These are phyloP conservation scores for Folsomia candida DNA, from an alignment of 2,888 invertebrate species.

Conservation along the genomic window DNA sequence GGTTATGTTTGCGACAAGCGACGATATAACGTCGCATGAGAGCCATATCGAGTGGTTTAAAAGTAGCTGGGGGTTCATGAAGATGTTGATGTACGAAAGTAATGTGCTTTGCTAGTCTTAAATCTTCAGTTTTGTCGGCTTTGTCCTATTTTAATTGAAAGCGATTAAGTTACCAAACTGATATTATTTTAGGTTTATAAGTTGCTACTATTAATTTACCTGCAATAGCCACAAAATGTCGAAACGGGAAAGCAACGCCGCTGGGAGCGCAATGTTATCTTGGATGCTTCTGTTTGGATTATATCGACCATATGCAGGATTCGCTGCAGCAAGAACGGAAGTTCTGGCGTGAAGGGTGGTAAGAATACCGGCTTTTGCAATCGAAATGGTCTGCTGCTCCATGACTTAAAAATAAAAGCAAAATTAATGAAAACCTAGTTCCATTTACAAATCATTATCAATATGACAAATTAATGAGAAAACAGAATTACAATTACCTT, in stretches of 20 bases:
- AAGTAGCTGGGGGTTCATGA: constrained; percentile 72
- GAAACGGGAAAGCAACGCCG: constrained; percentile 92
- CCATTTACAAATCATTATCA: no score
- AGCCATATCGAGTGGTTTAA: constrained; percentile 81
- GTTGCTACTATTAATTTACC: constrained; percentile 55
- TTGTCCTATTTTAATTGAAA: constrained; percentile 31
- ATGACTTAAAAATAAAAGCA: no score
- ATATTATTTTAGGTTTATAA: no score
- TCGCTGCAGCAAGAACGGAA: constrained; percentile 96
- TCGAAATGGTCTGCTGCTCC: constrained; percentile 99
- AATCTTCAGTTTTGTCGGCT: constrained; percentile 66
- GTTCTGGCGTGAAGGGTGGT: constrained; percentile 96
- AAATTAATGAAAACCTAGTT: no score
- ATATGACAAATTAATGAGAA: no score
- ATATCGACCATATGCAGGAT: constrained; percentile 97
- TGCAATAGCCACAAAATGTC: constrained; percentile 95
- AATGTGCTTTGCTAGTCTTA: constrained; percentile 88
- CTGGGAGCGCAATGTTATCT: constrained; percentile 96
- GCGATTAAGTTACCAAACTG: background rate
- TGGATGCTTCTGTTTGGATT: constrained; percentile 92
- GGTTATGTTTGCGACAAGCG: constrained; percentile 84
- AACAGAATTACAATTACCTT: no score
- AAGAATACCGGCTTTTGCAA: constrained; percentile 99
- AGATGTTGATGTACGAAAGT: constrained; percentile 94
- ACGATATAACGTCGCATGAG: constrained; percentile 90